These are phyloP conservation scores for Ahaetulla prasina DNA, from an alignment of 2,113 vertebrate genomes.

Conservation along the genomic window DNA sequence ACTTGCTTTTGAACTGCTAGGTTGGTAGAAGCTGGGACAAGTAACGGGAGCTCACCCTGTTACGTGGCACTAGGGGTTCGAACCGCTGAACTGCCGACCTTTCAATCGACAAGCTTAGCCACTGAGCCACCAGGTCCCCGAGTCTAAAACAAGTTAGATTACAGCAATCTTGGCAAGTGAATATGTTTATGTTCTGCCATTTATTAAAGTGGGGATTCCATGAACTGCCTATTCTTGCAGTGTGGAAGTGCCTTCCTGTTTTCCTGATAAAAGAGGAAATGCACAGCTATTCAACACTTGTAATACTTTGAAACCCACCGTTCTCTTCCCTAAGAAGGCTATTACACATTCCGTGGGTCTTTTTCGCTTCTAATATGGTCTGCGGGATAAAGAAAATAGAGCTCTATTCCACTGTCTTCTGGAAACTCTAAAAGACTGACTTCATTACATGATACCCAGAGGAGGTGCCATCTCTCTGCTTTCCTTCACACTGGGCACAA, in stretches of 20 bases:
- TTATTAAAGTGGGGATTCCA: background rate
- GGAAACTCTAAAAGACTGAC: constrained; percentile 51
- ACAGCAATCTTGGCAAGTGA: background rate
- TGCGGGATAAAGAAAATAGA: constrained; percentile 50
- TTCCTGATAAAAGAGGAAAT: background rate
- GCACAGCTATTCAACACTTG: background rate
- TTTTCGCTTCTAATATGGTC: constrained; percentile 42
- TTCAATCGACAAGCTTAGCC: too few relatives aligned
- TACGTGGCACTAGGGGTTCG: too few relatives aligned
- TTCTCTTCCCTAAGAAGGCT: background rate
- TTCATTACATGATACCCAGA: background rate
- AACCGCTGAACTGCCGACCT: too few relatives aligned
- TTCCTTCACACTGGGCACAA: constrained; percentile 44
- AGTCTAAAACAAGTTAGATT: background rate
- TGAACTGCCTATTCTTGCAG: background rate
- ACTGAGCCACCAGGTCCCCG: too few relatives aligned
- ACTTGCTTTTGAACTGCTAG: too few relatives aligned
- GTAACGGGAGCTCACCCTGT: too few relatives aligned
- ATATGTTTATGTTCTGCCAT: background rate
- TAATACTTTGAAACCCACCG: background rate
- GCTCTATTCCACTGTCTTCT: constrained; percentile 44
- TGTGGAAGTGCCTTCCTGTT: background rate
- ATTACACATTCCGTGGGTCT: background rate
- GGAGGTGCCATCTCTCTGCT: background rate
- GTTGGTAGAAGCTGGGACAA: too few relatives aligned